These are phyloP conservation scores for Schizothorax lantsangensis DNA, from an alignment of 2,797 vertebrate genomes.

Conservation along the genomic window DNA sequence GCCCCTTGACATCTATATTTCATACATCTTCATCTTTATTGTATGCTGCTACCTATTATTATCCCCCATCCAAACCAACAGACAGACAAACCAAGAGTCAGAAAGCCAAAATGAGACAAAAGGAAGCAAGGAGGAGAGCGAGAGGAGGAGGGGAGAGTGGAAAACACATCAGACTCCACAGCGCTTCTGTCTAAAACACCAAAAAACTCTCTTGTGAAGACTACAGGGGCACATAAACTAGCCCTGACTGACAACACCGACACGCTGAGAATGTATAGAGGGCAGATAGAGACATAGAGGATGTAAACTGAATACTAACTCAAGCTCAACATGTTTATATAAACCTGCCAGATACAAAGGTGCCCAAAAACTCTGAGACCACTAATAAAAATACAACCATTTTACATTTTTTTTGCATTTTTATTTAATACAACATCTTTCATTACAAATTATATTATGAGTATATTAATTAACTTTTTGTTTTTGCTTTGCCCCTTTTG, in stretches of 20 bases:
- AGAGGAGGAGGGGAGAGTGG: slow-evolving; percentile 31
- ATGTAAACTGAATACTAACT: slow-evolving; percentile 7
- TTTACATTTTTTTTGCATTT: background rate
- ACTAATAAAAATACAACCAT: background rate
- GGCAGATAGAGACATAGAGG: background rate
- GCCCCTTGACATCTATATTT: slow-evolving; percentile 42
- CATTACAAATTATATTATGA: background rate
- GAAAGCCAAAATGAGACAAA: background rate
- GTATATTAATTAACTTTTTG: background rate
- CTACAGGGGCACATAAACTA: slow-evolving; percentile 14
- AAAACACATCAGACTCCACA: background rate
- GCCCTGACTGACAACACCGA: slow-evolving; percentile 2
- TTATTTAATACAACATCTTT: background rate
- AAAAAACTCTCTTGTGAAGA: slow-evolving; percentile 26
- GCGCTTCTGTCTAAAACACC: slow-evolving; percentile 18
- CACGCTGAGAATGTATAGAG: slow-evolving; percentile 8
- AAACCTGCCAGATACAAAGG: background rate
- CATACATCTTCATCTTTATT: slow-evolving; percentile 26
- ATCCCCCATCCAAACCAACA: background rate
- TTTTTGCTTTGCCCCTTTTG: background rate
- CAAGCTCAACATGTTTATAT: background rate
- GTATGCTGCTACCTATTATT: slow-evolving; percentile 18
- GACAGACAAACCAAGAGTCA: slow-evolving; percentile 5
- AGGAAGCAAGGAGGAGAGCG: slow-evolving; percentile 9
- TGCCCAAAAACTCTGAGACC: background rate